These are phyloP conservation scores for Deladenus siricidicola DNA, from an alignment of 2,888 invertebrate species.

Conservation along the genomic window DNA sequence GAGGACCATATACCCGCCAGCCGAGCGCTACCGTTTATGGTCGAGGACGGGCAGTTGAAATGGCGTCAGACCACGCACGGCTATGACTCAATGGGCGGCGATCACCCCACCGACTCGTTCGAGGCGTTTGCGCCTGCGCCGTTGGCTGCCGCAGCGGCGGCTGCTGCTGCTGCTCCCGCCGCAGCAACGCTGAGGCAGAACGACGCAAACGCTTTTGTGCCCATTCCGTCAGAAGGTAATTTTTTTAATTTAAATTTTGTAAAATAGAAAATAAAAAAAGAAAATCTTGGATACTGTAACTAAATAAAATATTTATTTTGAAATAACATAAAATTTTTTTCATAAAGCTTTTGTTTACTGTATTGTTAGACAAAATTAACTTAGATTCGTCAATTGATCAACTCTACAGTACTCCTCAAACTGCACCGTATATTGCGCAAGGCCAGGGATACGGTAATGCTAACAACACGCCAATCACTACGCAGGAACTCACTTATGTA, in stretches of 20 bases:
- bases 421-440: too few species aligned
- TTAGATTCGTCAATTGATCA: too few species aligned
- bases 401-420: too few species aligned
- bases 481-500: too few species aligned
- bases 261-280: too few species aligned
- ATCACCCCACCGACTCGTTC: neutral
- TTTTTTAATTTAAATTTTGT: neutral
- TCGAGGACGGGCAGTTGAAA: conserved; percentile 3
- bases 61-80: neutral
- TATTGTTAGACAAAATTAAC: too few species aligned
- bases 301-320: too few species aligned
- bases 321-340: too few species aligned
- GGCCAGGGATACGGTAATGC: too few species aligned
- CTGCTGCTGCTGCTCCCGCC: neutral
- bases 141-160: neutral
- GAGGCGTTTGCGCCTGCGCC: neutral
- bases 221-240: neutral
- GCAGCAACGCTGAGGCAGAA: neutral
- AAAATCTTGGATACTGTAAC: too few species aligned
- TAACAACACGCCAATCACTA: too few species aligned
- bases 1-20: conserved; percentile 17
- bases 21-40: conserved; percentile 7
- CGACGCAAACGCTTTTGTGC: neutral
- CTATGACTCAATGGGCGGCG: neutral
- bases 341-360: too few species aligned